phyloP scores from a whole-genome alignment of 1,140 invertebrate species.

The Bombus pyrosoma region DNA sequence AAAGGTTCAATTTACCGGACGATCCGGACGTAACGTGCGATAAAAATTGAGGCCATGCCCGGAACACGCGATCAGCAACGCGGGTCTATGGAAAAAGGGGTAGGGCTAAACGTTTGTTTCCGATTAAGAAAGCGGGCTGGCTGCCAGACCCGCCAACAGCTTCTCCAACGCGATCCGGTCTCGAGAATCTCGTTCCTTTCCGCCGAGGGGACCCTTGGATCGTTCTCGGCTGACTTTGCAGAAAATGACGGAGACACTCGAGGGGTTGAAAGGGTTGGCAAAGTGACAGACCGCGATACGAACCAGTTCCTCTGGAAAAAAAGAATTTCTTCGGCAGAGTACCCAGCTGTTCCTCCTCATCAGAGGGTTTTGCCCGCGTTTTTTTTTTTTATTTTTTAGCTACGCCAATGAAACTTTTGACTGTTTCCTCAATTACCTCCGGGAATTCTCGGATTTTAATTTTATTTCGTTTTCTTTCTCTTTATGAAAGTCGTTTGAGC shows the following conservation, averaged over 20 bases:
- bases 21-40: slow-evolving; percentile 21
- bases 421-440: background rate
- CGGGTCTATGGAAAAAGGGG: background rate
- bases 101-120: slow-evolving; percentile 31
- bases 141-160: slow-evolving; percentile 11
- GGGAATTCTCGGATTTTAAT: background rate
- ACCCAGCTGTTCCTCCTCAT: background rate
- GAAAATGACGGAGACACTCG: background rate
- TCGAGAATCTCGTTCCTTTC: background rate
- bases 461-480: background rate
- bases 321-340: background rate
- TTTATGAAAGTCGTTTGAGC: background rate
- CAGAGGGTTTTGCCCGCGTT: background rate
- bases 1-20: slow-evolving; percentile 36
- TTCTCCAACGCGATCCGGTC: background rate
- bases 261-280: background rate
- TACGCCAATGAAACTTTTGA: background rate
- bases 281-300: background rate
- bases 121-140: slow-evolving; percentile 33
- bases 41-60: slow-evolving; percentile 28
- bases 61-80: too few species aligned
- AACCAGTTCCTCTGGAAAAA: background rate
- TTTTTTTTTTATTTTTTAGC: too few species aligned
- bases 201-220: background rate
- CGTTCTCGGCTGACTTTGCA: slow-evolving; percentile 4